These are phyloP conservation scores for Aricia agestis DNA, from an alignment of 1,140 invertebrate species.

Conservation along the genomic window DNA sequence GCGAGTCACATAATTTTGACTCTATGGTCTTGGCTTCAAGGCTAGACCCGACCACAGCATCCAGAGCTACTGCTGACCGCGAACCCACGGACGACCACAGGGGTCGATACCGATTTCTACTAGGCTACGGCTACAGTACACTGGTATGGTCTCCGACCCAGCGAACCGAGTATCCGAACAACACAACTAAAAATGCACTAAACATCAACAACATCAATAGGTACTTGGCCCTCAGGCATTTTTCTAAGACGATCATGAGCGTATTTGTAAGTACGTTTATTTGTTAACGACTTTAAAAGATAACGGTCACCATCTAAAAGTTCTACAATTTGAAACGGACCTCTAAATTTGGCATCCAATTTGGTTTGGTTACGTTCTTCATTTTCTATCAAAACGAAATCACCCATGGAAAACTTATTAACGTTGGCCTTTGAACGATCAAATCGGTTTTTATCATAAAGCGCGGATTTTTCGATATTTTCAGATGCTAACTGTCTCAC, in stretches of 20 bases:
- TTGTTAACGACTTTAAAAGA: neutral
- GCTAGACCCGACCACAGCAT: neutral
- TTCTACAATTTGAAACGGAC: constrained; percentile 9
- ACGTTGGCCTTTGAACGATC: constrained; percentile 8
- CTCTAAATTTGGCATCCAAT: constrained; percentile 16
- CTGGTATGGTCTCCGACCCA: constrained; percentile 5
- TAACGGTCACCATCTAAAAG: constrained; percentile 12
- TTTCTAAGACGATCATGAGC: neutral
- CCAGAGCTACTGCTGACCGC: constrained; percentile 10
- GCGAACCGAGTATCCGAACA: neutral
- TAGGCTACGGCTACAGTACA: neutral
- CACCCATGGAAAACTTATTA: constrained; percentile 11
- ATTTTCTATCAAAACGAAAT: constrained; percentile 16
- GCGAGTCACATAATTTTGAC: neutral
- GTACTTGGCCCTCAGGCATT: constrained; percentile 2
- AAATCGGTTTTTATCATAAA: neutral
- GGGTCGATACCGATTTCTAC: constrained; percentile 8
- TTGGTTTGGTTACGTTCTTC: constrained; percentile 18
- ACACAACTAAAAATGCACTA: too few relatives aligned
- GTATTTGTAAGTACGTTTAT: constrained; percentile 14
- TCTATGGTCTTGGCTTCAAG: neutral
- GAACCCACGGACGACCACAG: neutral
- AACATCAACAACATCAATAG: neutral
- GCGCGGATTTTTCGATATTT: neutral
- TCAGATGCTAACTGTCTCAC: constrained; percentile 1